phyloP scores from a whole-genome alignment of 2,797 vertebrate genomes.

The Neomorphus geoffroyi region DNA sequence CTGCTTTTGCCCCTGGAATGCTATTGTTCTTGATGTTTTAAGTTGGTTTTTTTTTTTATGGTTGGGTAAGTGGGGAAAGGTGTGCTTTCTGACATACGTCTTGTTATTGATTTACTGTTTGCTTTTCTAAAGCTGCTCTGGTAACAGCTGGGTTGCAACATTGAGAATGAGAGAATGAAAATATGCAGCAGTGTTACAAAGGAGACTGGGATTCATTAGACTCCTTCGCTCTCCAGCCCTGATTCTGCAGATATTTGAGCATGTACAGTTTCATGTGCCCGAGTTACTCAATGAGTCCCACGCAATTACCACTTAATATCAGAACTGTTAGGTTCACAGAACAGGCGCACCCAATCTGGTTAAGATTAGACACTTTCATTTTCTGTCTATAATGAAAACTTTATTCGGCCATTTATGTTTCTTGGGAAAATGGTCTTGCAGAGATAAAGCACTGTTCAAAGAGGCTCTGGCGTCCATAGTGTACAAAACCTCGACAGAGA shows the following conservation, averaged over 20 bases:
- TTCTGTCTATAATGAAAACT: background rate
- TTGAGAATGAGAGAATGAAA: background rate
- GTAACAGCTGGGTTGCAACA: constrained; percentile 16
- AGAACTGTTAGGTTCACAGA: background rate
- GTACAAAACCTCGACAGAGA: background rate
- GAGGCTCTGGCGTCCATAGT: background rate
- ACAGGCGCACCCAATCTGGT: background rate
- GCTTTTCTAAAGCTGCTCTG: background rate
- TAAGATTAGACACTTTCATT: background rate
- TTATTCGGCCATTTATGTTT: background rate
- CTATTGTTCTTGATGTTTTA: constrained; percentile 29
- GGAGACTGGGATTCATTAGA: constrained; percentile 36
- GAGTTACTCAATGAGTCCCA: background rate
- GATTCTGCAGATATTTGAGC: constrained; percentile 20
- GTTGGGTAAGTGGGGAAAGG: background rate
- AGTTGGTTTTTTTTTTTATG: background rate
- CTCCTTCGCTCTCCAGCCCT: background rate
- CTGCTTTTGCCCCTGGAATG: background rate
- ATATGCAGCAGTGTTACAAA: background rate
- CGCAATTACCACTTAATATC: background rate
- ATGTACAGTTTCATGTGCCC: background rate
- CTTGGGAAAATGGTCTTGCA: background rate
- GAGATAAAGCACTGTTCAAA: background rate
- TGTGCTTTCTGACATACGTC: background rate
- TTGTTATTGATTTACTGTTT: background rate